Evolutionary conservation across 1,140 invertebrate genomes (phyloP).

Genomic region (Eciton burchellii): DNA sequence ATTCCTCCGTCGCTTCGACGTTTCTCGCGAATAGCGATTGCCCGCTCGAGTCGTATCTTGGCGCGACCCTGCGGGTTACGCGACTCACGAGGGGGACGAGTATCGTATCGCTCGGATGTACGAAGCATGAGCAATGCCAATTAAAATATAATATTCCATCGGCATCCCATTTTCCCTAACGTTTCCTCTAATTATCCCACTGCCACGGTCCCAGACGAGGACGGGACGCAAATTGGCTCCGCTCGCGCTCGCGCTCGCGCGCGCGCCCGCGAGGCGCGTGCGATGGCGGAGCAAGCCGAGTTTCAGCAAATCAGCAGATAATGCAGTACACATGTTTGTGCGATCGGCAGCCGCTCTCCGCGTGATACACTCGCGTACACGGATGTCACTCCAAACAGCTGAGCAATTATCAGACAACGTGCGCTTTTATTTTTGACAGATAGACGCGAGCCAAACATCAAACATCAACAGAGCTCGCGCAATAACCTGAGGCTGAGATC

Average conservation of each 20-base stretch:
- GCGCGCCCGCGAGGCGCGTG: not conserved
- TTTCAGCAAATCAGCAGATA: conserved; percentile 69
- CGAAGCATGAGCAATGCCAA: conserved; percentile 31
- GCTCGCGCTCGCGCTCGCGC: not conserved
- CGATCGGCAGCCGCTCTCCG: conserved; percentile 55
- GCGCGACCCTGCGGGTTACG: conserved; percentile 5
- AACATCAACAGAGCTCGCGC: not conserved
- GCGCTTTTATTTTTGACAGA: conserved; percentile 34
- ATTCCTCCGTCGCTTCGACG: not conserved
- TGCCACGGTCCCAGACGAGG: conserved; percentile 18
- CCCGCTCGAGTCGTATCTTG: conserved; percentile 5
- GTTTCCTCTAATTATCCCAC: conserved; percentile 3
- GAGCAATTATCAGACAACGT: conserved; percentile 51
- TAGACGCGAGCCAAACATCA: conserved; percentile 7
- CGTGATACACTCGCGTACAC: conserved; percentile 48
- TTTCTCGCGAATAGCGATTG: conserved; percentile 23
- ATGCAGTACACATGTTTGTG: conserved; percentile 59
- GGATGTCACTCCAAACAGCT: conserved; percentile 46
- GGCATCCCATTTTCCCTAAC: not conserved
- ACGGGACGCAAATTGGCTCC: conserved; percentile 35
- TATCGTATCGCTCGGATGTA: conserved; percentile 28
- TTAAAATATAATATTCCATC: conserved; percentile 51
- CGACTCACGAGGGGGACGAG: not conserved
- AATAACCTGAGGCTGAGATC: not conserved
- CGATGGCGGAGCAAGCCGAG: conserved; percentile 32